Evolutionary conservation across 1,140 invertebrate species (phyloP).

Genomic region (Aradophagus sp.): DNA sequence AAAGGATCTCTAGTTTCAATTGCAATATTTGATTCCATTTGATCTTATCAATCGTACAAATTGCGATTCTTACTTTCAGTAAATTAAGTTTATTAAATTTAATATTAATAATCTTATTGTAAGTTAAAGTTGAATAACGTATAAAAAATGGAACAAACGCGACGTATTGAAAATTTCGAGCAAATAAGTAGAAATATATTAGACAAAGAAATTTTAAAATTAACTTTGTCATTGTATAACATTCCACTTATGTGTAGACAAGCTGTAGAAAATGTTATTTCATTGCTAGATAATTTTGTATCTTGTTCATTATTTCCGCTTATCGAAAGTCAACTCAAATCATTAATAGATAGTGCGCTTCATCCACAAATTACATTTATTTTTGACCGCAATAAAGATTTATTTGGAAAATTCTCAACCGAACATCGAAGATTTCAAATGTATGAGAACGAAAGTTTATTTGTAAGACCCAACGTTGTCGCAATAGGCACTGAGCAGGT

Average conservation of each 20-base stretch:
- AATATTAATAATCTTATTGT: no score
- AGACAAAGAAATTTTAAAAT: neutral
- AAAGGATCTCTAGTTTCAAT: no score
- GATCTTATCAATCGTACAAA: no score
- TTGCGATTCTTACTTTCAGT: no score
- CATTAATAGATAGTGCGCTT: neutral
- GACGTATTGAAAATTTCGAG: no score
- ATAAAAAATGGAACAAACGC: no score
- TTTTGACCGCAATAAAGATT: conserved; percentile 6
- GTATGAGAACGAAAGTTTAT: neutral
- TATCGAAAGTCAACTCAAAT: neutral
- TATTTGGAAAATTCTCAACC: conserved; percentile 5
- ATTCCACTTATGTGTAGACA: neutral
- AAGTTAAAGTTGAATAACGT: no score
- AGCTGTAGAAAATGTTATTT: neutral
- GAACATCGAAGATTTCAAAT: conserved; percentile 10
- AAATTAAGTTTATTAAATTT: no score
- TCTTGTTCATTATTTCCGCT: neutral
- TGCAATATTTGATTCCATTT: no score
- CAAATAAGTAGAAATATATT: no score
- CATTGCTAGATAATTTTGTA: neutral
- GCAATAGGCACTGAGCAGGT: conserved; percentile 1
- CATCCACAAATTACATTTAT: neutral
- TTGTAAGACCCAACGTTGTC: neutral
- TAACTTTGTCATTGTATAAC: neutral